These are phyloP conservation scores for Parauchenoglanis ngamensis DNA, from an alignment of 2,797 vertebrate species.

Conservation along the genomic window DNA sequence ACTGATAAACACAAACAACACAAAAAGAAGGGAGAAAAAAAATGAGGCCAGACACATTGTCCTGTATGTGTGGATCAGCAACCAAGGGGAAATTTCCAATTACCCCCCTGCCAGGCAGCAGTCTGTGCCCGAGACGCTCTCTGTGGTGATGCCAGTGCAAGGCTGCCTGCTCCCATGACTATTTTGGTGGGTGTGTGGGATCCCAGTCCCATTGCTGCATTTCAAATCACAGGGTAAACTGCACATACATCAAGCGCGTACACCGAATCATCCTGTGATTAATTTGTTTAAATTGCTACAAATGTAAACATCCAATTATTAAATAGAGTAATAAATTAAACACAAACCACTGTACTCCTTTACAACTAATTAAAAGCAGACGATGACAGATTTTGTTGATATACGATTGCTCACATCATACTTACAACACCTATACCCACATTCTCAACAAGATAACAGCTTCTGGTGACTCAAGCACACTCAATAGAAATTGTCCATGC, in stretches of 20 bases:
- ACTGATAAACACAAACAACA: not conserved
- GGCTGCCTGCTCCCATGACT: not conserved
- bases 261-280: not conserved
- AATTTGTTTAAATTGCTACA: not conserved
- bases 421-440: not conserved
- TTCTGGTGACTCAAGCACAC: not conserved
- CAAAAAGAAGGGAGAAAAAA: not conserved
- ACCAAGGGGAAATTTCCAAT: slow-evolving; percentile 52
- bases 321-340: not conserved
- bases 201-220: not conserved
- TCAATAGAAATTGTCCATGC: not conserved
- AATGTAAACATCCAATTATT: not conserved
- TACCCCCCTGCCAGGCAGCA: slow-evolving; percentile 46
- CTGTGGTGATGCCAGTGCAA: not conserved
- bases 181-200: not conserved
- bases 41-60: slow-evolving; percentile 4
- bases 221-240: not conserved
- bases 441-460: too few relatives aligned
- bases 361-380: not conserved
- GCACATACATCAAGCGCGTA: not conserved
- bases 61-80: slow-evolving; percentile 27
- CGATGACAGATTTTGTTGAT: not conserved
- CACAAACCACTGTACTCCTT: not conserved
- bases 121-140: slow-evolving; percentile 41
- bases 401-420: not conserved